Evolutionary conservation across 2,797 vertebrate species (phyloP), one percentile per base, ranked within the genome.

Genomic region (Triplophysa bombifrons): DNA sequence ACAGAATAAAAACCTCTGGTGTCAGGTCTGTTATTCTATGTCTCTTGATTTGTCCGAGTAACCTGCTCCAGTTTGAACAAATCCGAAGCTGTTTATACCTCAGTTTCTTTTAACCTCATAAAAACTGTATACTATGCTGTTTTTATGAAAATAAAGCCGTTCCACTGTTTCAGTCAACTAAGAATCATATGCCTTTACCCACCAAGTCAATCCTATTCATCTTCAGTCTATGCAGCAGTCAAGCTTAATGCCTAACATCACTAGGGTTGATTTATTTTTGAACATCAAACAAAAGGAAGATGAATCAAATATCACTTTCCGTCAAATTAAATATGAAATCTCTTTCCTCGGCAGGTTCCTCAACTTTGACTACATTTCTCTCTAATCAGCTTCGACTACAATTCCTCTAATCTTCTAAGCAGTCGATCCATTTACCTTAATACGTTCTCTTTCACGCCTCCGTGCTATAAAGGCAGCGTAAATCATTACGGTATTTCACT

Each of bases 401-500:
- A 73, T 34, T 80, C 78, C 69, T 80, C 78, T 80, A 73, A 80
- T 80, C 78, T 80, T 80, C 70, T 38, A 80, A 73, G 78, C 53
- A 80, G 78, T 60, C 78, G 72, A 80, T 80, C 78, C 78, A 73
- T 80, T 80, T 80, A 80, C 69, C 70, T 72, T 80, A 80, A 80
- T 73, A 73, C 65, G 60, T 80, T 73, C 70, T 79, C 60, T 79
- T 80, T 80, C 51, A 80, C 78, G 72, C 78, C 70, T 73, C 63
- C 41, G 51, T 66, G 69, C 58, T 72, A 55, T 72, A 69, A 78
- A 71, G 58, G 48, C 70, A 80, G 51, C 5, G 69, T 48, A 73
- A 65, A 60, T 56, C n/a, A 10, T 67, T 73, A 58, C 10, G 1
- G 63, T 73, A 51, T 73, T 80, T 73, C 56, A 58, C 61, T 73